phyloP scores from a whole-genome alignment of 1,140 invertebrate species.

The Tachypleus tridentatus region DNA sequence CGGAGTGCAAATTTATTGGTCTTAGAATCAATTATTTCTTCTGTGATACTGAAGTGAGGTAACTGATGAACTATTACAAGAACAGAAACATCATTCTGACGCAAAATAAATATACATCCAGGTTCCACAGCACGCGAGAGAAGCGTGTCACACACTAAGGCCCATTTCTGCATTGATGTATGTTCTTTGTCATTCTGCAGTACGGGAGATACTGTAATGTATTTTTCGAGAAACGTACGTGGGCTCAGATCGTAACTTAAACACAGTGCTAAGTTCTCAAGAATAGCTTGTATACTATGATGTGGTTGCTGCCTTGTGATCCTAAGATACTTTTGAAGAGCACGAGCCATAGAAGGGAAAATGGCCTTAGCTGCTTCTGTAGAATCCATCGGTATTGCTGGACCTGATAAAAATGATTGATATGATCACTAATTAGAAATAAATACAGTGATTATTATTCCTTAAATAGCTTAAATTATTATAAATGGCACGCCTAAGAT shows the following conservation, averaged over 20 bases:
- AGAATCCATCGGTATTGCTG: conserved; percentile 64
- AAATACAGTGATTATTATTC: too few relatives aligned
- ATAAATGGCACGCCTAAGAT: too few relatives aligned
- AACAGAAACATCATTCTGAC: conserved; percentile 85
- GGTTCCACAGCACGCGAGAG: conserved; percentile 64
- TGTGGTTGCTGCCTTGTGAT: conserved; percentile 89
- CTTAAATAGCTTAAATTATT: too few relatives aligned
- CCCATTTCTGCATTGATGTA: conserved; percentile 64
- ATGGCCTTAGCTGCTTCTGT: conserved; percentile 95
- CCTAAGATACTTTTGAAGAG: conserved; percentile 89
- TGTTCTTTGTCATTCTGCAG: conserved; percentile 33
- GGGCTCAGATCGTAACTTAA: conserved; percentile 87
- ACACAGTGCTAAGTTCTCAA: conserved; percentile 73
- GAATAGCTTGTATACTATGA: conserved; percentile 84
- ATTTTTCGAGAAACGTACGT: conserved; percentile 80
- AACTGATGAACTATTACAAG: conserved; percentile 69
- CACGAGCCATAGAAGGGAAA: conserved; percentile 87
- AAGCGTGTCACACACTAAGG: conserved; percentile 77
- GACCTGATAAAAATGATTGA: conserved; percentile 29
- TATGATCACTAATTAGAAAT: too few relatives aligned
- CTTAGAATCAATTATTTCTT: conserved; percentile 91
- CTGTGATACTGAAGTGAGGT: conserved; percentile 84
- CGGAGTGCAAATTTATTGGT: conserved; percentile 89
- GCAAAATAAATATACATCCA: conserved; percentile 71
- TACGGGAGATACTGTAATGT: conserved; percentile 61